phyloP scores from a whole-genome alignment of 1,140 invertebrate species.

The Maniola jurtina region DNA sequence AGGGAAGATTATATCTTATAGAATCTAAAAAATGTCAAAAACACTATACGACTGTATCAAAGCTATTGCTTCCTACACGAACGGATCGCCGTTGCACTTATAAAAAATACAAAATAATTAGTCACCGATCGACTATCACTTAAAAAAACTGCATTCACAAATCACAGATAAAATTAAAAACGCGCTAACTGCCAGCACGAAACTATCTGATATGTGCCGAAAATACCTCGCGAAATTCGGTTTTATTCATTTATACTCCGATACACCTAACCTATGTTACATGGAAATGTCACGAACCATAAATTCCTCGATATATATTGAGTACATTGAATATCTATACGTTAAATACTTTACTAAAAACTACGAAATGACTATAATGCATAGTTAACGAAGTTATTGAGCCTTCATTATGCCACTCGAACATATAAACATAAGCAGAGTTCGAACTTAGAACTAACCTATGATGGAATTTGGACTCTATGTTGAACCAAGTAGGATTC shows the following conservation, averaged over 20 bases:
- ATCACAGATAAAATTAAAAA: slow-evolving; percentile 67
- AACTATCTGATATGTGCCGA: slow-evolving; percentile 67
- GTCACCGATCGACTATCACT: slow-evolving; percentile 23
- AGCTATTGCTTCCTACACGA: slow-evolving; percentile 32
- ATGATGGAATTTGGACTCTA: slow-evolving; percentile 14
- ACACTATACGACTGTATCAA: slow-evolving; percentile 27
- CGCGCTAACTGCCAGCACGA: slow-evolving; percentile 42
- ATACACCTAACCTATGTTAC: slow-evolving; percentile 28
- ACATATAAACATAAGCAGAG: slow-evolving; percentile 18
- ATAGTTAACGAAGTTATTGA: slow-evolving; percentile 57
- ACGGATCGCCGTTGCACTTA: slow-evolving; percentile 26
- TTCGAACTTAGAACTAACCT: background rate
- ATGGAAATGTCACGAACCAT: slow-evolving; percentile 64
- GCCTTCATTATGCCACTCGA: slow-evolving; percentile 67
- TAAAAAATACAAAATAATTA: slow-evolving; percentile 51
- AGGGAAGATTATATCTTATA: slow-evolving; percentile 23
- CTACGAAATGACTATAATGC: slow-evolving; percentile 66
- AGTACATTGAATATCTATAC: slow-evolving; percentile 51
- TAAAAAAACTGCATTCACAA: slow-evolving; percentile 53
- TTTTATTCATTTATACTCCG: slow-evolving; percentile 26
- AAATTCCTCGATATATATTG: slow-evolving; percentile 39
- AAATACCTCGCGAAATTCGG: slow-evolving; percentile 44
- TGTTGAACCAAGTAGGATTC: slow-evolving; percentile 32
- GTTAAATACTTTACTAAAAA: slow-evolving; percentile 54
- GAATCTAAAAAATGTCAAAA: slow-evolving; percentile 19